Percentiles rank a stretch among this genome's conserved stretches.
phyloP scores from a whole-genome alignment of 2,888 invertebrate species.

The Gymnocheta viridis region DNA sequence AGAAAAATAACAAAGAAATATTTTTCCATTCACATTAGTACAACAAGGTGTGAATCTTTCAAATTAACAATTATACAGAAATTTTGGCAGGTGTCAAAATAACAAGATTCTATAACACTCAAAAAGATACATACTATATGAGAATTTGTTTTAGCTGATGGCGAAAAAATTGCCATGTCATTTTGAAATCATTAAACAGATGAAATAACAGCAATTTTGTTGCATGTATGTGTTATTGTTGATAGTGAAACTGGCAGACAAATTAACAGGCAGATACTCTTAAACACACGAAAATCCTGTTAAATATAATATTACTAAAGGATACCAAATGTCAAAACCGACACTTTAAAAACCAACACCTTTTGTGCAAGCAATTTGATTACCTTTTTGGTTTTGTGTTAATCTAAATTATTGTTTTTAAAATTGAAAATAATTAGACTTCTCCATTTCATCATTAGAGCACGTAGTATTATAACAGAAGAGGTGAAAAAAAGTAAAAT shows the following conservation, averaged over 20 bases:
- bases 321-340: slow-evolving; percentile 63
- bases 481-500: background rate
- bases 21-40: slow-evolving; percentile 7
- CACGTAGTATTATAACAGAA: background rate
- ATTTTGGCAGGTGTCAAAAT: slow-evolving; percentile 70
- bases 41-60: slow-evolving; percentile 69
- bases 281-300: slow-evolving; percentile 37
- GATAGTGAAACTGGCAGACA: slow-evolving; percentile 3
- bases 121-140: slow-evolving; percentile 1
- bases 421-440: slow-evolving; percentile 64
- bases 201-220: slow-evolving; percentile 67
- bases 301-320: slow-evolving; percentile 58
- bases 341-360: slow-evolving; percentile 63
- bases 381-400: background rate
- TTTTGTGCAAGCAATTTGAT: slow-evolving; percentile 37
- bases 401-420: slow-evolving; percentile 53
- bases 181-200: slow-evolving; percentile 65
- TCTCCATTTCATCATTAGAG: slow-evolving; percentile 61
- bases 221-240: slow-evolving; percentile 5
- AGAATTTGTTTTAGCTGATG: slow-evolving; percentile 18
- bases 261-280: background rate
- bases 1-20: slow-evolving; percentile 4
- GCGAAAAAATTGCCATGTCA: slow-evolving; percentile 62
- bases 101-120: slow-evolving; percentile 56
- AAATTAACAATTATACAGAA: slow-evolving; percentile 67